These are phyloP conservation scores for Ceyx melanurus DNA, from an alignment of 2,113 vertebrate species.

Conservation along the genomic window DNA sequence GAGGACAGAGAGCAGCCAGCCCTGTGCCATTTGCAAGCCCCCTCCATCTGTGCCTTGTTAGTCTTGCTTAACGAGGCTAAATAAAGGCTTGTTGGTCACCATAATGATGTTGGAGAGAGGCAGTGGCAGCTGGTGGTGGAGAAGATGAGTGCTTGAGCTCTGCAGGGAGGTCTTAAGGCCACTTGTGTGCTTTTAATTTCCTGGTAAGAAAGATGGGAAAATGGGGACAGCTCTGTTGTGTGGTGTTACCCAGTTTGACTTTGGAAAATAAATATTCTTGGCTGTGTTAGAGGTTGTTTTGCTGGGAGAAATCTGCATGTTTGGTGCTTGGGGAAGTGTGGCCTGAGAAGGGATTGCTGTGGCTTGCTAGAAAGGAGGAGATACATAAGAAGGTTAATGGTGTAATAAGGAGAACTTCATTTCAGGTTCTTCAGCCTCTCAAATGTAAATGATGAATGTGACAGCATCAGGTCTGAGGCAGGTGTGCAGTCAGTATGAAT, in stretches of 20 bases:
- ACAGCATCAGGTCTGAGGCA: neutral
- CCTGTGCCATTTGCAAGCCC: neutral
- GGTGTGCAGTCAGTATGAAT: neutral
- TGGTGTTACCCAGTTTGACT: neutral
- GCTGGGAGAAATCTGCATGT: neutral
- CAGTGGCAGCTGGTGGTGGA: neutral
- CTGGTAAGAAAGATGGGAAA: neutral
- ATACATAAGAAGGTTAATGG: constrained; percentile 21
- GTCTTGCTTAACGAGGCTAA: neutral
- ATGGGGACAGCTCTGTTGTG: fast-evolving
- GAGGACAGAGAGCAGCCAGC: neutral
- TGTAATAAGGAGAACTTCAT: neutral
- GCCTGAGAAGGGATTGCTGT: neutral
- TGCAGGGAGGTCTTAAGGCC: neutral
- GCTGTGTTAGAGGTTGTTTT: neutral
- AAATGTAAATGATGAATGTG: neutral
- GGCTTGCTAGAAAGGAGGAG: neutral
- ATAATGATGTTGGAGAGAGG: neutral
- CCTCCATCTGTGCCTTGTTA: neutral
- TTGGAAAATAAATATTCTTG: neutral
- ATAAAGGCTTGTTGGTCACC: neutral
- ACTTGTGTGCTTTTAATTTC: neutral
- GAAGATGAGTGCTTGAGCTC: neutral
- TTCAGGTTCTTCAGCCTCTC: neutral
- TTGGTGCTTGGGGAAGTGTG: neutral